Evolutionary conservation across 1,140 invertebrate genomes (phyloP).

Genomic region (Drosophila ercepeae): DNA sequence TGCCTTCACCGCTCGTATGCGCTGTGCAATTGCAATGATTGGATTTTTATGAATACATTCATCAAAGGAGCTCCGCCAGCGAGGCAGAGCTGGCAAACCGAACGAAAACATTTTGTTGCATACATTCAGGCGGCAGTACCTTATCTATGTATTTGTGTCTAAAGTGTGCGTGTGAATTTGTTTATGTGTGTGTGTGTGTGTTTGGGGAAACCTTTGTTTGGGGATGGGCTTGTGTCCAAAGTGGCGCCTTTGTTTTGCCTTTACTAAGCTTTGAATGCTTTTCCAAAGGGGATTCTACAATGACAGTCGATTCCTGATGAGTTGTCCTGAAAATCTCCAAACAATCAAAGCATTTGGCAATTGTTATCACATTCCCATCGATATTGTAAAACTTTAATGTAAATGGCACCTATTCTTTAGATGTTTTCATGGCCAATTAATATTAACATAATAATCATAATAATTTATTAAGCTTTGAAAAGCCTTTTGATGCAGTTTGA

Average conservation of each 20-base stretch:
- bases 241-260: conserved; percentile 45
- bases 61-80: conserved; percentile 59
- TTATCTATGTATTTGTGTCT: neutral
- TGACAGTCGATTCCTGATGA: conserved; percentile 13
- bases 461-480: no score
- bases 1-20: conserved; percentile 46
- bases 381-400: neutral
- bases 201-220: conserved; percentile 7
- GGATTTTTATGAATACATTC: conserved; percentile 83
- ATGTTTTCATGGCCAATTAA: no score
- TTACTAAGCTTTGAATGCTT: conserved; percentile 12
- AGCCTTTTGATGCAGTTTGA: no score
- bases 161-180: no score
- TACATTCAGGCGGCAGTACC: conserved; percentile 14
- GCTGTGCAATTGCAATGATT: conserved; percentile 78
- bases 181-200: neutral
- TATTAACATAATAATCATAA: no score
- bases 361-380: neutral
- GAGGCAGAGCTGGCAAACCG: conserved; percentile 16
- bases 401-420: neutral
- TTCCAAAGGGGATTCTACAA: conserved; percentile 9
- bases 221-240: conserved; percentile 19
- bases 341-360: neutral
- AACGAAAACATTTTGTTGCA: conserved; percentile 46
- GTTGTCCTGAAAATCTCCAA: neutral